Evolutionary conservation across 2,113 vertebrate genomes (phyloP).

Genomic region (Oxygymnocypris stewartii): DNA sequence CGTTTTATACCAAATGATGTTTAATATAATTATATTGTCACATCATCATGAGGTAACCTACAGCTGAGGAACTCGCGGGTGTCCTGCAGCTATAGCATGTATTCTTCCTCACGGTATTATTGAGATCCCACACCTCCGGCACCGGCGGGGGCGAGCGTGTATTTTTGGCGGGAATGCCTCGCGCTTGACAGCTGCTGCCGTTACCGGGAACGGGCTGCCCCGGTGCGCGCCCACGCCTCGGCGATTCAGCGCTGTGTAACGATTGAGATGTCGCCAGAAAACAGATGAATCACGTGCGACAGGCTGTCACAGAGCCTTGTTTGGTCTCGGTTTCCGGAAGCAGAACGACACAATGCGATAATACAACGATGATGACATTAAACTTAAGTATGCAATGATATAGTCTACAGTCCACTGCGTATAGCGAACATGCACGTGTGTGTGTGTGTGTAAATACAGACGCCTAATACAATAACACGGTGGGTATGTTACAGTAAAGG

Average conservation of each 20-base stretch:
- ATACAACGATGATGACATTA: not conserved
- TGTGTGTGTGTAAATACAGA: not conserved
- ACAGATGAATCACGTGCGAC: conserved; percentile 32
- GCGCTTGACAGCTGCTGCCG: conserved; percentile 37
- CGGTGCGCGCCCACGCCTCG: conserved; percentile 39
- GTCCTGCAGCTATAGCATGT: too few relatives aligned
- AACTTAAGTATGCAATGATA: too few relatives aligned
- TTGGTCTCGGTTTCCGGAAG: conserved; percentile 47
- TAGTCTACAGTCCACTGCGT: not conserved
- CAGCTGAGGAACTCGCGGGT: too few relatives aligned
- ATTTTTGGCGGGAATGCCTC: conserved; percentile 48
- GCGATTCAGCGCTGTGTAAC: not conserved
- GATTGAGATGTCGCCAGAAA: conserved; percentile 13
- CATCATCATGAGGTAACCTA: too few relatives aligned
- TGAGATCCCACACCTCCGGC: not conserved
- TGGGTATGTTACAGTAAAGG: too few relatives aligned
- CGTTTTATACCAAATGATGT: too few relatives aligned
- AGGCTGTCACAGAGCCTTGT: conserved; percentile 36
- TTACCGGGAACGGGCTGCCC: conserved; percentile 37
- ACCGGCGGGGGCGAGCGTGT: conserved; percentile 16
- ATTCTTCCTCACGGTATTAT: not conserved
- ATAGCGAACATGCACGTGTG: not conserved
- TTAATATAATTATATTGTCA: too few relatives aligned
- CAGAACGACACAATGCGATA: not conserved
- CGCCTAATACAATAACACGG: too few relatives aligned